Base-by-base conservation (phyloP, 2,113 vertebrate genomes). In the Entelurus aequoreus region DNA sequence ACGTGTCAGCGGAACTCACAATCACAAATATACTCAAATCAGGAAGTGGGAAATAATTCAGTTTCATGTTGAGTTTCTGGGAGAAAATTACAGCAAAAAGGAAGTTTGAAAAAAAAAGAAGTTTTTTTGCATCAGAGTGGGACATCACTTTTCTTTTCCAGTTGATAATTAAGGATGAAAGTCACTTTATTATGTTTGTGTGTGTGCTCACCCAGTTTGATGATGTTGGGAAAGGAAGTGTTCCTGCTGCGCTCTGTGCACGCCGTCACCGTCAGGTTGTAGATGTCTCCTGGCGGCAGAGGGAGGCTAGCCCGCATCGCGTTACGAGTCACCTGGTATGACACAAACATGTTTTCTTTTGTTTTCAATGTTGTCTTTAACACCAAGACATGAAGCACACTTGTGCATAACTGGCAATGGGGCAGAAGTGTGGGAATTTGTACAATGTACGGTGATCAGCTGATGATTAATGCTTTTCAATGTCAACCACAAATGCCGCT, bases 241-340 rank as follows among this genome's bases (percentile, higher is more conserved):
- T 98, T 99, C 50, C 92, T 91, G 80, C 93, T 93, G 66, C 92
- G 92, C 28, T 98, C 95, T 0, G 96, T 98, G 65, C 92, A 99
- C 36, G 96, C 96, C 2, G 94, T 95, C 66, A 99, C 95, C 0
- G 95, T 98, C 54, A 99, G 89, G 76, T 98, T 99, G 81, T 99
- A 99, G 69, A 97, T 94, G 84, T 99, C 96, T 15, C 96, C 96
- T 0, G 96, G 92, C 46, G 95, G 95, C 56, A 98, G 80, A 9
- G 86, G 91, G 62, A 99, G 85, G 56, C 90, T 89, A 0, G 96
- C 91, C 5, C 91, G 93, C 95, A 97, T 96, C 78, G 89, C 87
- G 9, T 79, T 94, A 50, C 94, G 93, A 0, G 93, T 95, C 15
- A 99, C 93, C 96, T 99, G 64, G 48, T 37, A 4, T 35, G 16